Percentiles rank a stretch among this genome's conserved stretches.
These are phyloP conservation scores for Philopotamus ludificatus DNA, from an alignment of 1,140 invertebrate species.

Conservation along the genomic window DNA sequence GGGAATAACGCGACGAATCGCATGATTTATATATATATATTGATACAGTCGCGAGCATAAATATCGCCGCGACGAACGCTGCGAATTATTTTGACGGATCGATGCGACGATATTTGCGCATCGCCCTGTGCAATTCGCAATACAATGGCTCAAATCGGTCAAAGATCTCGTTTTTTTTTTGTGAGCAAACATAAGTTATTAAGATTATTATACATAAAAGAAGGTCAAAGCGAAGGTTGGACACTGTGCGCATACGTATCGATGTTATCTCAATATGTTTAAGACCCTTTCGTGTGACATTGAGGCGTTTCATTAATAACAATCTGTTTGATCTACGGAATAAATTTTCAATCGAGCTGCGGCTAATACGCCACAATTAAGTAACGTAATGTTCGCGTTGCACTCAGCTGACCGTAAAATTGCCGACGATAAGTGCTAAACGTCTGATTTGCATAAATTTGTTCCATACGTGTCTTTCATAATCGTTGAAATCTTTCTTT, in stretches of 20 bases:
- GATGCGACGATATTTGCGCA: neutral
- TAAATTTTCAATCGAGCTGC: too few relatives aligned
- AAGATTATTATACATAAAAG: neutral
- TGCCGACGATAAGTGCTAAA: too few relatives aligned
- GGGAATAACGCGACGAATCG: neutral
- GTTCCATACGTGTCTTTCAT: too few relatives aligned
- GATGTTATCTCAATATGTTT: neutral
- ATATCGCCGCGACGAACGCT: too few relatives aligned
- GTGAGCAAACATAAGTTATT: neutral
- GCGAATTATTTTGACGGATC: too few relatives aligned
- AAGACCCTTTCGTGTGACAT: neutral
- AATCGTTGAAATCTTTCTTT: too few relatives aligned
- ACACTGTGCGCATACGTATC: neutral
- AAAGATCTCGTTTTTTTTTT: neutral
- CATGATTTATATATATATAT: neutral
- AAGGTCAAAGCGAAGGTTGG: neutral
- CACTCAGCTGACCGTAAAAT: too few relatives aligned
- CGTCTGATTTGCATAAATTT: too few relatives aligned
- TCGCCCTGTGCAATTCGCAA: neutral
- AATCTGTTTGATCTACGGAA: too few relatives aligned
- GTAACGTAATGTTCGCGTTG: too few relatives aligned
- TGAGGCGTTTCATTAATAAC: neutral
- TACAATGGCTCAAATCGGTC: neutral
- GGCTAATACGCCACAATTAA: too few relatives aligned
- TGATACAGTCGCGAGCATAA: too few relatives aligned